Percentiles rank a stretch among this genome's conserved stretches.
These are phyloP conservation scores for Indicator indicator DNA, from an alignment of 2,113 vertebrate genomes.

Conservation along the genomic window DNA sequence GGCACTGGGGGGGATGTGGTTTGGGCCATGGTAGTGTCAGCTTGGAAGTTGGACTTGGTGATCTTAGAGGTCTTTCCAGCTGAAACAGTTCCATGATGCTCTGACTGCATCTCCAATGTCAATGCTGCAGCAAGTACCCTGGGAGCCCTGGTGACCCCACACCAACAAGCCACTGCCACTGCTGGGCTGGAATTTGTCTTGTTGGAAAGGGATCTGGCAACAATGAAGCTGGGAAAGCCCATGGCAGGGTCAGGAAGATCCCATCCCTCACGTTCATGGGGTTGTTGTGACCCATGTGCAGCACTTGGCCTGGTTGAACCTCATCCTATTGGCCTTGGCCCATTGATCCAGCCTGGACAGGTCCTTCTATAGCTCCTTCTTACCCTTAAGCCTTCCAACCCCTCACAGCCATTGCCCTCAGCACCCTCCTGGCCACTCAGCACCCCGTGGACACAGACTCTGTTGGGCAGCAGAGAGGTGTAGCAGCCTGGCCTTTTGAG, in stretches of 20 bases:
- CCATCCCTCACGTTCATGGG: not conserved
- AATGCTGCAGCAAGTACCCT: conserved; percentile 14
- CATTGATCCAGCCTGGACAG: not conserved
- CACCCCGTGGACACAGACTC: not conserved
- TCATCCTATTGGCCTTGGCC: not conserved
- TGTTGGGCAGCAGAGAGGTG: accelerated
- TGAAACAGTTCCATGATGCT: too few species aligned
- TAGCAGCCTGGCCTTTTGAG: accelerated
- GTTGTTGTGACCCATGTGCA: not conserved
- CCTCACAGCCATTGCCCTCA: accelerated
- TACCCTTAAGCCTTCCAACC: not conserved
- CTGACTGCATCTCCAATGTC: conserved; percentile 23
- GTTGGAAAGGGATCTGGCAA: not conserved
- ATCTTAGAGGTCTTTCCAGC: too few species aligned
- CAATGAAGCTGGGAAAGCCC: too few species aligned
- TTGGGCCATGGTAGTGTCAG: too few species aligned
- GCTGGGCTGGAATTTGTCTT: not conserved
- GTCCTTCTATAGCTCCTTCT: not conserved
- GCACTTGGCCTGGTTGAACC: not conserved
- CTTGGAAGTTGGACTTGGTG: too few species aligned
- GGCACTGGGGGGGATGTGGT: too few species aligned
- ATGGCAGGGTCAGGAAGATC: too few species aligned
- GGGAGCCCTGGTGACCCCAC: conserved; percentile 5
- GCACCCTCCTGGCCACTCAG: not conserved
- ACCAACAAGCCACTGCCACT: not conserved